Evolutionary conservation across 1,140 invertebrate species (phyloP).

Genomic region (Conus betulinus): DNA sequence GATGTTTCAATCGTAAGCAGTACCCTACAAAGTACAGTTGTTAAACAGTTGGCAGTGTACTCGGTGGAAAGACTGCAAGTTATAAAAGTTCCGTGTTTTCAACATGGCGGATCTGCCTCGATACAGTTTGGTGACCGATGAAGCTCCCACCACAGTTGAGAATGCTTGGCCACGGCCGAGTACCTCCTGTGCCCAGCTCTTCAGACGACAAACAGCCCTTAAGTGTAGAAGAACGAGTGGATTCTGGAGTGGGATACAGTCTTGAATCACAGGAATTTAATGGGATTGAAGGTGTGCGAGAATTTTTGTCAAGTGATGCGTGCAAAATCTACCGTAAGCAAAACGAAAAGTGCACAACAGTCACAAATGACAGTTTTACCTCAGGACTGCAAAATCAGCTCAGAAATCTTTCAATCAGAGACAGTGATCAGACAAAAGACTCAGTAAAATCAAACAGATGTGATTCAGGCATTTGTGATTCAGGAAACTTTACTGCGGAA

Average conservation of each 20-base stretch:
- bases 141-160: background rate
- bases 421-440: slow-evolving; percentile 21
- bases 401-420: slow-evolving; percentile 25
- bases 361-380: slow-evolving; percentile 14
- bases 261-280: slow-evolving; percentile 27
- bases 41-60: background rate
- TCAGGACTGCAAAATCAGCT: slow-evolving; percentile 24
- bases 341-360: background rate
- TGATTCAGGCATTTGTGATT: slow-evolving; percentile 25
- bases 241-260: slow-evolving; percentile 36
- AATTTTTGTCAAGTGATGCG: background rate
- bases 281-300: background rate
- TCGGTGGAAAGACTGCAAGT: background rate
- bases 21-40: background rate
- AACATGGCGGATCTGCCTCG: slow-evolving; percentile 33
- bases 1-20: background rate
- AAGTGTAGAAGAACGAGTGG: background rate
- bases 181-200: background rate
- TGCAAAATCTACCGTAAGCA: background rate
- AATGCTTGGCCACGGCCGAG: background rate
- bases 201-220: slow-evolving; percentile 21
- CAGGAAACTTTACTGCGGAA: slow-evolving; percentile 16
- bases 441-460: slow-evolving; percentile 18
- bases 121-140: slow-evolving; percentile 23
- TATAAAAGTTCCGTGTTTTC: background rate